Percentiles rank a stretch among this genome's conserved stretches.
Conservation (phyloP, 35 echinoderm and acorn worm species). For the Strongylocentrotus purpuratus region DNA sequence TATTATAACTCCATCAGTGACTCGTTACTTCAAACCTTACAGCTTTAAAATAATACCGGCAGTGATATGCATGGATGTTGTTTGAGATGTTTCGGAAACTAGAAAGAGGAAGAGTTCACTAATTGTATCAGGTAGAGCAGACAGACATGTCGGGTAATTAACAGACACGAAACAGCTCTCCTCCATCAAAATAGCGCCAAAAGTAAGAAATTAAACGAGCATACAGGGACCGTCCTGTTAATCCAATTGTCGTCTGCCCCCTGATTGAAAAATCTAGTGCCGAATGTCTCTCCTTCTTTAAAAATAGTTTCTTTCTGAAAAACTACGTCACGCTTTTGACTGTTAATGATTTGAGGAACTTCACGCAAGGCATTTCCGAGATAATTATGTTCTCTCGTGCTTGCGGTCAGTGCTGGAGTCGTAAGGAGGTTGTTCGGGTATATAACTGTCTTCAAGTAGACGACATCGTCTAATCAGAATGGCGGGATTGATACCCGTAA, state of each 20-base stretch:
- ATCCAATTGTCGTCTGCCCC: not conserved
- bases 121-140: not conserved
- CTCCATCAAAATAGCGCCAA: constrained; percentile 12
- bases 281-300: not conserved
- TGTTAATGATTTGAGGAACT: not conserved
- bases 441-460: not conserved
- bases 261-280: not conserved
- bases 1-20: not conserved
- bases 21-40: not conserved
- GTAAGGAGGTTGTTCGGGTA: not conserved
- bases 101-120: not conserved
- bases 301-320: not conserved
- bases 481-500: not conserved
- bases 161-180: not conserved
- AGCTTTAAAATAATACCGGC: not conserved
- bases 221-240: not conserved
- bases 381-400: not conserved
- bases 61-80: not conserved
- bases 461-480: not conserved
- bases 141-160: not conserved
- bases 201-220: not conserved
- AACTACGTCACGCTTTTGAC: not conserved
- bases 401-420: not conserved
- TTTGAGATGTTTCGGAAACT: not conserved
- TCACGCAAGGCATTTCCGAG: not conserved